Evolutionary conservation across 2,113 vertebrate genomes (phyloP).

Genomic region (Lanius collurio): DNA sequence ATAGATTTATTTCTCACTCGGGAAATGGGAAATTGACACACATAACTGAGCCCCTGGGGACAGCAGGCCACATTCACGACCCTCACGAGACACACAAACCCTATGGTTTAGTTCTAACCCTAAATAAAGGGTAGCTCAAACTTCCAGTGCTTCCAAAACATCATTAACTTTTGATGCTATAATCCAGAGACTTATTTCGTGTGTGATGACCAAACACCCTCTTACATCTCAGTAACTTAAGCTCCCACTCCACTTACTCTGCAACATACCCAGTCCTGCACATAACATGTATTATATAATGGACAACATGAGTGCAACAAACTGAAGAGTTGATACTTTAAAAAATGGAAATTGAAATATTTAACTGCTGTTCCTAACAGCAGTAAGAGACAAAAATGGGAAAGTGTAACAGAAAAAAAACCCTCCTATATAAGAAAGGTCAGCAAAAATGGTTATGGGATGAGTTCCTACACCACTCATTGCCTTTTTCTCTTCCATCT

Average conservation of each 20-base stretch:
- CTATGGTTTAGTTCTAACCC: background rate
- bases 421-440: background rate
- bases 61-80: background rate
- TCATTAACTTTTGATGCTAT: background rate
- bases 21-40: background rate
- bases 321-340: background rate
- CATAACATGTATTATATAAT: rapidly evolving
- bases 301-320: rapidly evolving
- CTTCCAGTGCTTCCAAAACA: background rate
- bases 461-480: background rate
- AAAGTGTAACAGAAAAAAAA: background rate
- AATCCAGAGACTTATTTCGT: background rate
- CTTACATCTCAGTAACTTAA: background rate
- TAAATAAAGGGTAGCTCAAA: background rate
- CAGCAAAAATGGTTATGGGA: background rate
- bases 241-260: background rate
- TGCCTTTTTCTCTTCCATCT: background rate
- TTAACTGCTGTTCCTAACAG: background rate
- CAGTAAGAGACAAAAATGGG: background rate
- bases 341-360: background rate
- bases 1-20: background rate
- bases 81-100: background rate
- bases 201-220: background rate
- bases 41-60: background rate
- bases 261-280: background rate